Conservation (phyloP, 2,113 vertebrate species). For the cat (Felis catus) region DNA sequence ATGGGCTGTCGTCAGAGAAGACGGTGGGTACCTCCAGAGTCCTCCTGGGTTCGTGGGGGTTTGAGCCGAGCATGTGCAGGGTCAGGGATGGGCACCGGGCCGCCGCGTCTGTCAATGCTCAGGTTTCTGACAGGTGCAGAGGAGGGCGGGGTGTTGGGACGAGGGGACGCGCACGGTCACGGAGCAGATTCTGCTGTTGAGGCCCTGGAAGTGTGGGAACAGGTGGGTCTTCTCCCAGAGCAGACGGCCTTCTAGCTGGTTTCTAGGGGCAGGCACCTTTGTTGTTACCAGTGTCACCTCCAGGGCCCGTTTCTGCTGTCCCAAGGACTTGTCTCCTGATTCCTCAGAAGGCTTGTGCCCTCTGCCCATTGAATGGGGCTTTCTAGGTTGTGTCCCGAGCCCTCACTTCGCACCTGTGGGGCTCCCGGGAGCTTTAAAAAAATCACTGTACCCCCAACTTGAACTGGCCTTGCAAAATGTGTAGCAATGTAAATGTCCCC, state of each 20-base stretch:
- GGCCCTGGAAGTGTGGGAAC: not conserved
- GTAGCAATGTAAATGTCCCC: accelerated
- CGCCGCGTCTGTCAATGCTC: accelerated
- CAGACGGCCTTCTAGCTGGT: not conserved
- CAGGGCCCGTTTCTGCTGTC: too few relatives aligned
- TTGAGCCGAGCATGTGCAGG: not conserved
- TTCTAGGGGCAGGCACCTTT: not conserved
- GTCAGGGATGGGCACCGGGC: not conserved
- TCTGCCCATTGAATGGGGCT: not conserved
- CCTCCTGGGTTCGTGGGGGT: not conserved
- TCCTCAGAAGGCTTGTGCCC: not conserved
- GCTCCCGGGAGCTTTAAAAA: not conserved
- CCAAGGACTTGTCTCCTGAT: not conserved
- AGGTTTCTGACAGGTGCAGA: not conserved
- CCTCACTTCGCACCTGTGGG: not conserved
- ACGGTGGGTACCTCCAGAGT: not conserved
- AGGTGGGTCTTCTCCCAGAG: not conserved
- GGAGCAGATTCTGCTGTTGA: not conserved
- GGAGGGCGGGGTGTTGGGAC: not conserved
- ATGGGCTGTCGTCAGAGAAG: constrained; percentile 27
- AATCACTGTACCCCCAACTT: not conserved
- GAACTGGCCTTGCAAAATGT: not conserved
- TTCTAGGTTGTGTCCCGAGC: not conserved
- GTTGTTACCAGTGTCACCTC: not conserved
- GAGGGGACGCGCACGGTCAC: not conserved